Evolutionary conservation across 2,113 vertebrate genomes (phyloP).

Genomic region (Furnarius figulus): DNA sequence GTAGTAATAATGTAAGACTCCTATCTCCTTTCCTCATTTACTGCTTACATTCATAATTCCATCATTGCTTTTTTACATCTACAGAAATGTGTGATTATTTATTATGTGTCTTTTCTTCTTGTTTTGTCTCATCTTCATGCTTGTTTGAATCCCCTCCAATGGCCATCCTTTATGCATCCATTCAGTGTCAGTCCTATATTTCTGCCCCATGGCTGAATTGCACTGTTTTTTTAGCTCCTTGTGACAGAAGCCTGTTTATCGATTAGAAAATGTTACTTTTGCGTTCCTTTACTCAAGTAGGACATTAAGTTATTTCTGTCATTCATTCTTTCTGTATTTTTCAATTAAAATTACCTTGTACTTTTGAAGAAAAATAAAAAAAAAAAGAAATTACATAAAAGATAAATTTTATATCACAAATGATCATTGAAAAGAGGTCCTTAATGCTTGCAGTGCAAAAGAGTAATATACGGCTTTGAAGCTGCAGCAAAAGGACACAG

Average conservation of each 20-base stretch:
- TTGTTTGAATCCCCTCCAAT: background rate
- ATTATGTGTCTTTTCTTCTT: background rate
- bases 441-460: background rate
- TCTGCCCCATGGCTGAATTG: background rate
- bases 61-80: background rate
- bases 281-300: background rate
- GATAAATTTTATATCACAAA: background rate
- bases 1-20: background rate
- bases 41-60: background rate
- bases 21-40: background rate
- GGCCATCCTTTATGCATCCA: background rate
- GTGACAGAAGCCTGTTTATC: background rate
- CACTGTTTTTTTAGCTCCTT: background rate
- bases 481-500: background rate
- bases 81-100: background rate
- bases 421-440: background rate
- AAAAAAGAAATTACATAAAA: background rate
- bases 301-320: background rate
- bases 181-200: background rate
- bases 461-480: background rate
- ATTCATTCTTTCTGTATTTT: background rate
- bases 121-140: background rate
- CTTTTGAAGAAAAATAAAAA: background rate
- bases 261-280: background rate
- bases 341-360: background rate